Evolutionary conservation across 2,113 vertebrate species (phyloP).

Genomic region (Erpornis zantholeuca): DNA sequence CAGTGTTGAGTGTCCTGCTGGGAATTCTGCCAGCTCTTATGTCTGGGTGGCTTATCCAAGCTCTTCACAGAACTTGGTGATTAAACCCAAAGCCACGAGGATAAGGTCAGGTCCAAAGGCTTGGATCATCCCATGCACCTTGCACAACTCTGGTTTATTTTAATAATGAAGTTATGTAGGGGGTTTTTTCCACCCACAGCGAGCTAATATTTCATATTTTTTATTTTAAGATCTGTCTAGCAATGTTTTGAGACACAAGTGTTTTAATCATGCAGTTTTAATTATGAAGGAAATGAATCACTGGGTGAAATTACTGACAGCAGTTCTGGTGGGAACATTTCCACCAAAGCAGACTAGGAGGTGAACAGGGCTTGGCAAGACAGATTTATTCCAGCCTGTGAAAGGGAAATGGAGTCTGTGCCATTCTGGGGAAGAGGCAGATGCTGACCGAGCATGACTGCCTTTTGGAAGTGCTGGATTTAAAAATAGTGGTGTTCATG

Average conservation of each 20-base stretch:
- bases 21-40: neutral
- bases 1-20: neutral
- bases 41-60: neutral
- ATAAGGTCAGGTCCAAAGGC: neutral
- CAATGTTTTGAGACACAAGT: neutral
- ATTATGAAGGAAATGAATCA: neutral
- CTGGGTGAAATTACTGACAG: neutral
- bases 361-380: neutral
- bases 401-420: neutral
- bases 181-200: accelerated
- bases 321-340: neutral
- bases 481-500: conserved; percentile 27
- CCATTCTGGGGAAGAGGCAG: neutral
- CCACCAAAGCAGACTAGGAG: neutral
- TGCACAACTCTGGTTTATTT: neutral
- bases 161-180: neutral
- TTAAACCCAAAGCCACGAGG: neutral
- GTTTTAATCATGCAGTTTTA: neutral
- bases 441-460: neutral
- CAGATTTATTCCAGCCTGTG: neutral
- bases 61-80: neutral
- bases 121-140: neutral
- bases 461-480: neutral
- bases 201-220: neutral
- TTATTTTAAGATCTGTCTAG: neutral